These are phyloP conservation scores for Plebejus argus DNA, from an alignment of 2,888 invertebrate species.

Conservation along the genomic window DNA sequence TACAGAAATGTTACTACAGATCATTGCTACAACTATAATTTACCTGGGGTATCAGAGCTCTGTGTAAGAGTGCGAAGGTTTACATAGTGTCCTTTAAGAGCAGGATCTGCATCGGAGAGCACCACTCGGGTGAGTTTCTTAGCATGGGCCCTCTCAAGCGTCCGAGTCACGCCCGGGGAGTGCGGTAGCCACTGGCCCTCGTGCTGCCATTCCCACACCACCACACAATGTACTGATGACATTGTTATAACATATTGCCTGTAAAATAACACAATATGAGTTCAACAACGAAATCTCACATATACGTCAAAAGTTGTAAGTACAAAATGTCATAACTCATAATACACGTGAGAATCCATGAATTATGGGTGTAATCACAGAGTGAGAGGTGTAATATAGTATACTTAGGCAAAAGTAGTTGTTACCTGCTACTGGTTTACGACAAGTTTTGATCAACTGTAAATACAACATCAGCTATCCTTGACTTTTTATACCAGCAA, in stretches of 20 bases:
- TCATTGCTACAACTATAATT: neutral
- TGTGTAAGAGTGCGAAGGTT: slow-evolving; percentile 88
- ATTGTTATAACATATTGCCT: slow-evolving; percentile 51
- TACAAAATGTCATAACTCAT: no score
- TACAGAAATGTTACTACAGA: no score
- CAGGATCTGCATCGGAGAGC: slow-evolving; percentile 93
- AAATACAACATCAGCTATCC: neutral
- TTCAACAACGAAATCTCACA: neutral
- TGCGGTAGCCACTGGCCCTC: slow-evolving; percentile 91
- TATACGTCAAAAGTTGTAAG: neutral
- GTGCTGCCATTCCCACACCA: slow-evolving; percentile 90
- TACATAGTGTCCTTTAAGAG: slow-evolving; percentile 88
- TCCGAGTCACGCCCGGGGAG: slow-evolving; percentile 91
- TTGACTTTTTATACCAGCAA: neutral
- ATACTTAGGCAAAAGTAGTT: neutral
- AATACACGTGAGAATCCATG: neutral
- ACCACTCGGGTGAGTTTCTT: slow-evolving; percentile 92
- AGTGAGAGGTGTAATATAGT: no score
- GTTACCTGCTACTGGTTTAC: neutral
- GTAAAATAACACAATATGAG: neutral
- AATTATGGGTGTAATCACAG: neutral
- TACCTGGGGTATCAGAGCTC: slow-evolving; percentile 81
- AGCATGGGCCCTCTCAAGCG: slow-evolving; percentile 90
- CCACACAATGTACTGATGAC: slow-evolving; percentile 86
- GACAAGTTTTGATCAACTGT: neutral